Conservation (phyloP, 2,113 vertebrate species). For the Nothoprocta perdicaria region DNA sequence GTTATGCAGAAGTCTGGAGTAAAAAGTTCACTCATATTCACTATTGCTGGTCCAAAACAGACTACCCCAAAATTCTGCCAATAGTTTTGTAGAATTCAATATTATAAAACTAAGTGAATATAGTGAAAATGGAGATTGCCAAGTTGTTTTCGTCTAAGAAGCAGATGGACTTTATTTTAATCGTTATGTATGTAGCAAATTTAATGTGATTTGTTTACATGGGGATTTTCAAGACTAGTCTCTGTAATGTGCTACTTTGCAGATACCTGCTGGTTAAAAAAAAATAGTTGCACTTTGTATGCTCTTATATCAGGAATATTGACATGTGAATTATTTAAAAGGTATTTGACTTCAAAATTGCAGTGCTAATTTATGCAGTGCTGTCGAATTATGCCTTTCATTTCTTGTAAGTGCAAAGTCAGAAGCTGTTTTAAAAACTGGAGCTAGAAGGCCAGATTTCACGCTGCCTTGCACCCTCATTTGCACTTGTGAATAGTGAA, state of each 20-base stretch:
- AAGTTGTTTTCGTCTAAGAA: neutral
- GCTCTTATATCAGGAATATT: constrained; percentile 52
- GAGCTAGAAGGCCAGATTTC: constrained; percentile 62
- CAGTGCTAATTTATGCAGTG: constrained; percentile 67
- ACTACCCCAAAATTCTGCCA: neutral
- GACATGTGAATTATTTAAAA: constrained; percentile 70
- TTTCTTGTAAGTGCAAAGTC: constrained; percentile 61
- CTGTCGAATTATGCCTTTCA: constrained; percentile 65
- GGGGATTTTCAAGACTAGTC: constrained; percentile 10
- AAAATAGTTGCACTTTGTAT: constrained; percentile 43
- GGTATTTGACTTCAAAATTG: constrained; percentile 62
- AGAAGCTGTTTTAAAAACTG: constrained; percentile 66
- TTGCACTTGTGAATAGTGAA: constrained; percentile 62
- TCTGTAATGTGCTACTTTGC: constrained; percentile 34
- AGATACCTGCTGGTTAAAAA: constrained; percentile 40
- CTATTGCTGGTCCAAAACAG: neutral
- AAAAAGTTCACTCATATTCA: neutral
- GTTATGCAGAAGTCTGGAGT: neutral
- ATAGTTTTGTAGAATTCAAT: neutral
- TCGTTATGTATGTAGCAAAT: neutral
- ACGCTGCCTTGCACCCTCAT: constrained; percentile 66
- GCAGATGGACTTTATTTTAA: constrained; percentile 34
- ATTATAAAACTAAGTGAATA: neutral
- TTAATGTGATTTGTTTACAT: constrained; percentile 31
- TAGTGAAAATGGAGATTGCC: neutral